Base-by-base conservation (phyloP, 92 coral and sea anemone species). In the Hydrozoanthus gracilis region DNA sequence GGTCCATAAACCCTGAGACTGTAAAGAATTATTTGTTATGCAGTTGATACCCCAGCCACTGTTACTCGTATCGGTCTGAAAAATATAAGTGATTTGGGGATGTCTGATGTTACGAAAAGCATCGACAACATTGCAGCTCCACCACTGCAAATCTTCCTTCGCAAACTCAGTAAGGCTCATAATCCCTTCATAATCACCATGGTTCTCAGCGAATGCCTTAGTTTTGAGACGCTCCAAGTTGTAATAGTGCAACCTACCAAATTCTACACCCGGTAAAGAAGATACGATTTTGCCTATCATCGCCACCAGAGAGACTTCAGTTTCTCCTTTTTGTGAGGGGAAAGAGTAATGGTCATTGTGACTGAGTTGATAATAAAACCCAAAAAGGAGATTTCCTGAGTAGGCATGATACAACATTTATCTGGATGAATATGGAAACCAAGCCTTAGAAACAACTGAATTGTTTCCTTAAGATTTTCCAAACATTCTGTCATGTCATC, bases 1-100 rank as follows among this genome's bases (percentile, higher is more conserved):
- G 3, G 88, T 47, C 91, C 88, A 88, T 14, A 88, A 8, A 10
- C 89, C 89, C 44, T 71, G 79, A 18, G 90, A 77, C 15, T 90
- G 88, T 18, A 83, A 55, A 49, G 91, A 9, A 46, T 48, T 20
- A 73, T 88, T 69, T 5, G 82, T 83, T 5, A 70, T 88, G 48
- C 86, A 88, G n/a, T 44, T 48, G 20, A 83, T 60, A 58, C 93
- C 89, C 93, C 87, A 91, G 89, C 93, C 93, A 77, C 45, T 87
- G 78, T 83, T 68, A 35, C 88, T 88, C 12, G 91, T 89, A 84
- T 91, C 93, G n/a, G 87, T 84, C 89, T 88, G 89, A 48, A 87
- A 87, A 44, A 76, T 44, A 88, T 17, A 46, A 83, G 91, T 27
- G 39, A 27, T 27, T 27, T 27, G 0, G 39, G 82, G 87, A 88